A percentile compares a stretch with the other conserved stretches of the same genome.
Evolutionary conservation across 2,888 invertebrate genomes (phyloP).

Genomic region (Drosophila phalerata): DNA sequence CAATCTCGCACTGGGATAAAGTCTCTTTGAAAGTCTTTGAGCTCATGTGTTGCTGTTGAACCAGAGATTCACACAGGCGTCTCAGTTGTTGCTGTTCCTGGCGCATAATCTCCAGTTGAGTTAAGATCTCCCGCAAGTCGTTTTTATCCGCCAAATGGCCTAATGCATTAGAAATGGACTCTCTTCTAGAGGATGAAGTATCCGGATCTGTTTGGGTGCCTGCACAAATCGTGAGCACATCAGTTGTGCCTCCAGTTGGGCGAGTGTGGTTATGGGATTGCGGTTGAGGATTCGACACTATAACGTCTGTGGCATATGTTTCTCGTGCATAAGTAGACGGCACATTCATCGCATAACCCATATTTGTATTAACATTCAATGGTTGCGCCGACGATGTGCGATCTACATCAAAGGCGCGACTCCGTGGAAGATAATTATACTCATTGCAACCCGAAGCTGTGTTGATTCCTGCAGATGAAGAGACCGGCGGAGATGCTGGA

Average conservation of each 20-base stretch:
- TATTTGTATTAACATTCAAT: conserved; percentile 18
- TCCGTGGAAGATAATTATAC: conserved; percentile 52
- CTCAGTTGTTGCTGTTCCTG: conserved; percentile 77
- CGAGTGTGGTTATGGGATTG: neutral
- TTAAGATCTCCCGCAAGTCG: conserved; percentile 69
- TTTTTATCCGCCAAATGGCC: conserved; percentile 67
- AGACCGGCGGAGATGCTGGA: conserved; percentile 34
- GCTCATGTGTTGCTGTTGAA: conserved; percentile 30
- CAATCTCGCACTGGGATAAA: conserved; percentile 60
- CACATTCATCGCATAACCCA: conserved; percentile 23
- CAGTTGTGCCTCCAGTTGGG: conserved; percentile 11
- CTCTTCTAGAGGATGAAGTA: conserved; percentile 7
- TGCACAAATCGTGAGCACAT: conserved; percentile 81
- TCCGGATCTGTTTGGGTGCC: conserved; percentile 82
- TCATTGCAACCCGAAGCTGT: conserved; percentile 36
- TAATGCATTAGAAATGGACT: conserved; percentile 11
- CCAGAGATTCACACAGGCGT: conserved; percentile 60
- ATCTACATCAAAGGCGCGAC: conserved; percentile 30
- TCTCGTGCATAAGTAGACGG: conserved; percentile 30
- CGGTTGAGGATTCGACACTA: neutral
- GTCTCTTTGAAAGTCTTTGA: conserved; percentile 46
- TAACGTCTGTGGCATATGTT: conserved; percentile 13
- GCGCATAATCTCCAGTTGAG: conserved; percentile 65
- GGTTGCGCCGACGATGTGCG: conserved; percentile 1
- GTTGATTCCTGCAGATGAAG: conserved; percentile 17